Percentiles rank a stretch among this genome's conserved stretches.
phyloP scores from a whole-genome alignment of 2,797 vertebrate genomes.

The Antennarius maculatus region DNA sequence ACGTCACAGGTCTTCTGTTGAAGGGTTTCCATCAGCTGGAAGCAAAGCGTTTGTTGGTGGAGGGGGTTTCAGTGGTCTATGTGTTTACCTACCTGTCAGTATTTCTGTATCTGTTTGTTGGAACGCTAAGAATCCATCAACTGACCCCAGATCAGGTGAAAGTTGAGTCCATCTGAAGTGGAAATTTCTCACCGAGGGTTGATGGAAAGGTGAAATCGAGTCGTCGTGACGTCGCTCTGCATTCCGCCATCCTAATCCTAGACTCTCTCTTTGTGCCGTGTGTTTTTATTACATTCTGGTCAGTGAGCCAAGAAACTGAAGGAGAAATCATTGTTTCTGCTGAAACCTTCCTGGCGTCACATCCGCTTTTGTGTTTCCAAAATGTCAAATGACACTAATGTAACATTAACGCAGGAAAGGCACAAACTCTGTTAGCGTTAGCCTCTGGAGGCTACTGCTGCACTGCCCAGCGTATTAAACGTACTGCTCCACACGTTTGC shows the following conservation, averaged over 20 bases:
- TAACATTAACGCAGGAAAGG: not conserved
- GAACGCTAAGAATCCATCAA: no score
- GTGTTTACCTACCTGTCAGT: constrained; percentile 1
- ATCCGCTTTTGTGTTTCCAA: no score
- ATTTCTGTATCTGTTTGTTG: no score
- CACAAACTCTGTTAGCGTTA: not conserved
- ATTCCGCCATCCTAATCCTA: not conserved
- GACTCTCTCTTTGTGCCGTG: not conserved
- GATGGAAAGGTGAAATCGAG: no score
- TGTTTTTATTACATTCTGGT: not conserved
- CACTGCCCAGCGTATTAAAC: no score
- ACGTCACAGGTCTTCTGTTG: no score
- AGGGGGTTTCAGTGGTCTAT: not conserved
- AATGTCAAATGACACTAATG: no score
- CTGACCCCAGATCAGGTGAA: no score
- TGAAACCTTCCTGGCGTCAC: not conserved
- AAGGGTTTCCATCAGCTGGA: constrained; percentile 28
- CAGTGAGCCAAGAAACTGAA: not conserved
- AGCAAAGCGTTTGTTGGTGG: not conserved
- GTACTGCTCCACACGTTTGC: no score
- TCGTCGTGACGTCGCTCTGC: not conserved
- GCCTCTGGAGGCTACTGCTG: no score
- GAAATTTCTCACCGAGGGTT: no score
- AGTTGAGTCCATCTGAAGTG: no score
- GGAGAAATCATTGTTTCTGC: not conserved